Conservation (phyloP, 2,113 vertebrate genomes). For the Rhinolophus ferrumequinum region DNA sequence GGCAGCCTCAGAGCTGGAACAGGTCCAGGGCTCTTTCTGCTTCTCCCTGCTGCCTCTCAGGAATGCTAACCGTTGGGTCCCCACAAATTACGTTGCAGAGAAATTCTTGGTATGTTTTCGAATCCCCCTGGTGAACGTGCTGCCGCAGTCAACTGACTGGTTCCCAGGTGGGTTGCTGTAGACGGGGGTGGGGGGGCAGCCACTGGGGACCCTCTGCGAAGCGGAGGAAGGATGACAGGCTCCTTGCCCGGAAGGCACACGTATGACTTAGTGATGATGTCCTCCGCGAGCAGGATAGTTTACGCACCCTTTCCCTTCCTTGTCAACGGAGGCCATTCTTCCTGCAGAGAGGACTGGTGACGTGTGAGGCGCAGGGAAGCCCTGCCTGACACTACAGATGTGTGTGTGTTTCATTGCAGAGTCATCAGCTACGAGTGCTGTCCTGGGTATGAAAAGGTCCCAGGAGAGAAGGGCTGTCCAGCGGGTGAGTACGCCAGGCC, state of each 20-base stretch:
- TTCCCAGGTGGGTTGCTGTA: not conserved
- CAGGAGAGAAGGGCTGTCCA: slow-evolving; percentile 96
- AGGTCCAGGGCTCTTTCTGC: not conserved
- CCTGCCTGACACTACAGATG: not conserved
- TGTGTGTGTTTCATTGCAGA: slow-evolving; percentile 85
- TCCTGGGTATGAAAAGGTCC: slow-evolving; percentile 96
- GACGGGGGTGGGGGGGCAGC: not conserved
- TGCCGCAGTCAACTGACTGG: not conserved
- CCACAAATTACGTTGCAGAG: not conserved
- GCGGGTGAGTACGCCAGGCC: slow-evolving; percentile 87
- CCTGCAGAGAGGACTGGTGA: not conserved
- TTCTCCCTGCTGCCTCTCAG: not conserved
- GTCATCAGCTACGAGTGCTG: slow-evolving; percentile 97
- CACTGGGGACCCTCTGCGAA: not conserved
- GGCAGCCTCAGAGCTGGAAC: not conserved
- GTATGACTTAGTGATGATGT: not conserved
- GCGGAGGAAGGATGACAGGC: not conserved
- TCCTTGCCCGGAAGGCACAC: not conserved
- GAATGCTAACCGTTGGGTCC: rapidly evolving
- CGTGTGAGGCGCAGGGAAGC: not conserved
- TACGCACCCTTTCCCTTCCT: not conserved
- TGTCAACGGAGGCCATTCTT: not conserved
- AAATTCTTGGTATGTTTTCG: not conserved
- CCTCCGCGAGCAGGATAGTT: not conserved
- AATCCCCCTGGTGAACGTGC: not conserved